Base-by-base conservation (phyloP, 2,797 vertebrate genomes). In the Danio choprae region DNA sequence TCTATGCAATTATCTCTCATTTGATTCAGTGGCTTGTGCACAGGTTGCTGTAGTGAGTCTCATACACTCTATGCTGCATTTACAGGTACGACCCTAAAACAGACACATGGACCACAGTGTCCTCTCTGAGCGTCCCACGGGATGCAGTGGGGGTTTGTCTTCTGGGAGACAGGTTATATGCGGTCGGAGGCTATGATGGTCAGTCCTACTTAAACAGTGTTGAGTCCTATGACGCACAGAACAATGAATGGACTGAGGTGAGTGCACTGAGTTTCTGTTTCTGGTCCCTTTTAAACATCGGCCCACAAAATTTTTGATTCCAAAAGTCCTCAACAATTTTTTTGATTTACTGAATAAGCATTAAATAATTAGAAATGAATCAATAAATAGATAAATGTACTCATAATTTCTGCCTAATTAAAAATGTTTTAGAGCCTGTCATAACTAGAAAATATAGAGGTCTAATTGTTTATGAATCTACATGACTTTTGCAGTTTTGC, bases 191-290 rank as follows among this genome's bases (percentile, higher is more conserved):
- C 82, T 98, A 99, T 5, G 96, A 99, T 1, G 97, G 98, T 4
- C 96, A 97, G 62, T 90, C 93, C 0, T 99, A 98, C 86, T 90
- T 99, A 88, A 96, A 91, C 85, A 97, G 93, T 0, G 97, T 99
- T 2, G 97, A 99, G 89, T 98, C 97, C 64, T 99, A 99, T 0
- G 96, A 99, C 83, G 94, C 95, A 56, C 97, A 97, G 88, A 97
- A 96, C 90, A 96, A 99, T 3, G 97, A 99, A 86, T 99, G 98
- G 98, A 97, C 94, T 44, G 95, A 98, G 96, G 98, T 99, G 94
- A 82, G 0, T 50, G 15, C 15, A 55, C 53, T 16, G 51, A 60
- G 43, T 48, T 0, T 10, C 29, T 74, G 20, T 44, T 16, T n/a
- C n/a, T 29, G 29, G 29, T 29, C 29, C 41, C 18, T 48, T 59